phyloP scores from a whole-genome alignment of 2,888 invertebrate species.

The Calephelis perditalis region DNA sequence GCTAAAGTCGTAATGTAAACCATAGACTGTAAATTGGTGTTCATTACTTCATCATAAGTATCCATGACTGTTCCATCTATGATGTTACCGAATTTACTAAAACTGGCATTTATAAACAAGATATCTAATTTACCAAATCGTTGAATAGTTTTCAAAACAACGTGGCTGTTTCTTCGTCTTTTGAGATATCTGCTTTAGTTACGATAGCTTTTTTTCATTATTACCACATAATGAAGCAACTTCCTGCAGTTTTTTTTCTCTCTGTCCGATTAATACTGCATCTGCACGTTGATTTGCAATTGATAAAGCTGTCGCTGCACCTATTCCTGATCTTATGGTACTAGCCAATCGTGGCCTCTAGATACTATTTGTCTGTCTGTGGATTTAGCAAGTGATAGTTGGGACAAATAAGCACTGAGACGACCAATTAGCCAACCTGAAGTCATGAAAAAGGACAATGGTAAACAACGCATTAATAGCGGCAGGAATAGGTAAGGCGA shows the following conservation, averaged over 20 bases:
- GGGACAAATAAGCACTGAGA: no score
- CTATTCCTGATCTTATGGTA: no score
- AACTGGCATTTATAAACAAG: conserved; percentile 41
- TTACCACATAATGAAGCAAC: neutral
- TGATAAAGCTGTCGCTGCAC: conserved; percentile 6
- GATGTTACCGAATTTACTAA: conserved; percentile 23
- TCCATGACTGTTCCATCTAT: conserved; percentile 28
- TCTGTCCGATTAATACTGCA: conserved; percentile 5
- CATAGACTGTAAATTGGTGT: conserved; percentile 33
- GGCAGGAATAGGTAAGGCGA: no score
- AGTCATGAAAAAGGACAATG: no score
- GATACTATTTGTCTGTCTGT: no score
- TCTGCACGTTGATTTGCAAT: conserved; percentile 1
- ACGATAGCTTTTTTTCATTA: neutral
- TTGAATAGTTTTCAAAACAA: conserved; percentile 32
- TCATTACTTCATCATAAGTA: conserved; percentile 32
- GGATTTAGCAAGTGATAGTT: no score
- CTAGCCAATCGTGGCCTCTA: no score
- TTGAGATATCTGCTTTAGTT: conserved; percentile 32
- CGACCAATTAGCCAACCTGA: no score
- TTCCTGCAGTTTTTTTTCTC: neutral
- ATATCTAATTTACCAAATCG: conserved; percentile 36
- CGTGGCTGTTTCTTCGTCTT: conserved; percentile 32
- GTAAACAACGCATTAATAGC: no score
- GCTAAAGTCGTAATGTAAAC: conserved; percentile 35